Evolutionary conservation across 2,797 vertebrate genomes (phyloP), one percentile per base, ranked within the genome.

Genomic region (Rhinoraja longicauda): DNA sequence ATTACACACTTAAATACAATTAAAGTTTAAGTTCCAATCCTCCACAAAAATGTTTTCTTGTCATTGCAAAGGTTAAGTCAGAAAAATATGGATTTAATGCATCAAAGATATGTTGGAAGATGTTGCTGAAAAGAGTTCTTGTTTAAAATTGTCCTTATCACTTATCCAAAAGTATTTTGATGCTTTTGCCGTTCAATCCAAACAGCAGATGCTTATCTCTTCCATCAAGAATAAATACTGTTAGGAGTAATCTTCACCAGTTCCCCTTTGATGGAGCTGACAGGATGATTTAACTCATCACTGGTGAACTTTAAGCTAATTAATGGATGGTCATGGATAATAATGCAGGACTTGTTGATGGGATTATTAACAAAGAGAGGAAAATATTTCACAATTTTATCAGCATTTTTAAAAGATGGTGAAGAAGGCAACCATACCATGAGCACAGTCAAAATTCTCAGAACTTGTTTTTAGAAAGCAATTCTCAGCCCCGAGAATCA

Each of bases 231-330:
- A 62, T 62, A 4, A 86, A 86, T 86, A 24, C 26, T 59, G 26
- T 15, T 86, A 57, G 45, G 26, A 84, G 81, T n/a, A 29, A 57
- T 29, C 24, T 59, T 59, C 21, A 57, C 57, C 57, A 24, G 4
- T 29, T 62, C 82, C 26, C 12, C 29, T 13, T 59, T 84, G 57
- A 62, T 26, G 26, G 0, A n/a, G 57, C 4, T 62, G 57, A 64
- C 29, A n/a, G 29, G 57, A 86, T 59, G 82, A 86, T 86, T n/a
- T 86, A 86, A n/a, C 57, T 59, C 7, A 57, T 86, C 82, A 86
- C 17, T 86, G 82, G 10, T 86, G 29, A 29, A 12, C 82, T 29
- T 62, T 57, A 86, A n/a, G 53, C 82, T 62, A 29, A 29, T 86
- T 6, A 13, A 5, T 86, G 53, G 1, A 86, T n/a, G 82, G 57